Base-by-base conservation (phyloP, 2,113 vertebrate genomes). In the Leuciscus idus region DNA sequence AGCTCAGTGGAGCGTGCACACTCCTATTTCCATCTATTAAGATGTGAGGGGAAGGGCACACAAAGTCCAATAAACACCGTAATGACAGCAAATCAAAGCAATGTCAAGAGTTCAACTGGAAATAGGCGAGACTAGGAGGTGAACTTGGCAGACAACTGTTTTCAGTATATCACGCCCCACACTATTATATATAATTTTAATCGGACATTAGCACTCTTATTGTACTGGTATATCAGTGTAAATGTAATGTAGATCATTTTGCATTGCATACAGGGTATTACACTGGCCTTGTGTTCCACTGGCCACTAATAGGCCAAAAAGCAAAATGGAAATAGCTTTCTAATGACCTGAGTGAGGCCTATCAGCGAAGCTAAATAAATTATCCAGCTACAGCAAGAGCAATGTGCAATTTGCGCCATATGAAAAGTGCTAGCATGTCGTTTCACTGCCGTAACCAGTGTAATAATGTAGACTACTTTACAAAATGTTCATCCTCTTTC, bases 311-410 rank as follows among this genome's bases (percentile, higher is more conserved):
- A 92, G 93, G 93, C 90, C 93, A 92, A 91, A 88, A 91, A 91
- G 90, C 92, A 92, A 93, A 93, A 77, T 94, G 93, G 93, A 93
- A 93, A 95, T 94, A 87, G 91, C 93, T 91, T 95, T 89, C 91
- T 95, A 95, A 95, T 94, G 93, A 94, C 94, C 90, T 93, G 88
- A 95, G 91, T 91, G 88, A 93, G 91, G 91, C 91, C 92, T 92
- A 95, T 94, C 93, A 92, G 84, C 89, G 90, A 94, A 93, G 89
- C 88, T 94, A 94, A 94, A 94, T 91, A 92, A 91, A 95, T 95
- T 94, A 93, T 90, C 84, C 88, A 72, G 77, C 91, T 93, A 94
- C 93, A 92, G 93, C 91, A 90, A 93, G 91, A 90, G 90, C 93
- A 92, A 93, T 93, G 90, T 92, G 91, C 88, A 91, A 93, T 94